A percentile compares a stretch with the other conserved stretches of the same genome.
phyloP scores from a whole-genome alignment of 2,888 invertebrate genomes.

The Oscheius sp. region DNA sequence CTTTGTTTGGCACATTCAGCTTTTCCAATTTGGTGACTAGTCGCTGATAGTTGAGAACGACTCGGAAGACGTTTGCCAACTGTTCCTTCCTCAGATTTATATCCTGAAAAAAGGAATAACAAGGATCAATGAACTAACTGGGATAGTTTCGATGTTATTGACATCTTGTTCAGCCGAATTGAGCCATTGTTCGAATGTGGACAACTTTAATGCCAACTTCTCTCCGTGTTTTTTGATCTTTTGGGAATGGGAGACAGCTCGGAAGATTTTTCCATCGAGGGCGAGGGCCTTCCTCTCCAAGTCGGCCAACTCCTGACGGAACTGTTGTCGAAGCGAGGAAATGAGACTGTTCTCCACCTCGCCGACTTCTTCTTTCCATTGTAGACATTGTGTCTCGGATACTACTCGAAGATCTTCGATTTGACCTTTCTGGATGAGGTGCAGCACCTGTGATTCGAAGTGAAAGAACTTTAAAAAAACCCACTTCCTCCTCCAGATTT shows the following conservation, averaged over 20 bases:
- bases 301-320: conserved; percentile 53
- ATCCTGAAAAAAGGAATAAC: not conserved
- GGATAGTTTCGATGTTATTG: conserved; percentile 6
- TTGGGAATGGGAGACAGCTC: conserved; percentile 47
- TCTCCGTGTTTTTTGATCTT: conserved; percentile 49
- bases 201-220: conserved; percentile 51
- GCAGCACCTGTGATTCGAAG: conserved; percentile 29
- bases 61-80: conserved; percentile 17
- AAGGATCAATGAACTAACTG: not conserved
- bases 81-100: conserved; percentile 5
- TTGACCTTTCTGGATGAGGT: conserved; percentile 40
- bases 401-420: conserved; percentile 42
- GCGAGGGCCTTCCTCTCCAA: conserved; percentile 49
- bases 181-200: conserved; percentile 63
- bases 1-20: conserved; percentile 50
- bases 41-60: conserved; percentile 38
- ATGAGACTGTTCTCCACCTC: conserved; percentile 48
- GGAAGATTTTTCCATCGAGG: conserved; percentile 50
- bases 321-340: conserved; percentile 34
- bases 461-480: too few species aligned
- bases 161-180: conserved; percentile 50
- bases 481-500: conserved; percentile 27
- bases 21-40: conserved; percentile 54
- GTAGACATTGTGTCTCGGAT: conserved; percentile 38
- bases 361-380: conserved; percentile 52